Evolutionary conservation across 30 jellyfish, hydroid and myxozoan genomes (phyloP), one percentile per base, ranked within the genome.

Genomic region (Pseudorhiza aurosa): DNA sequence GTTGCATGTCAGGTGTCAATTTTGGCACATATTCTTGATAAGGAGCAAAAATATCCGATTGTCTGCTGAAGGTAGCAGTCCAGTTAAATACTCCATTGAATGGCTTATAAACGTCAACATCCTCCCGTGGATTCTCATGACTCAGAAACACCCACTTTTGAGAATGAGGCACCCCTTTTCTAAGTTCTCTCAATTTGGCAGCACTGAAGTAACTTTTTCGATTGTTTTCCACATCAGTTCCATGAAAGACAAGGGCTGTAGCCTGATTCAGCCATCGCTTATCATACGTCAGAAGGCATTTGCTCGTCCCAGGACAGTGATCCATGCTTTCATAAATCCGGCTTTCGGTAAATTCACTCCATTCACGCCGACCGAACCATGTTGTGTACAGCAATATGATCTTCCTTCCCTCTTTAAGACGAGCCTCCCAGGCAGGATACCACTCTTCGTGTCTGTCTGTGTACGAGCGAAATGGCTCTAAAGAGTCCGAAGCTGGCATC

Each of bases 111-210:
- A 70, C n/a, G 8, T 43, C 28, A 0, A 18, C 17, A 49, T 47
- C 64, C 12, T 73, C n/a, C 28, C 24, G 43, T 9, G 99, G 99
- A 29, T 87, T 81, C 51, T 94, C 97, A 58, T 94, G 99, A 67
- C 90, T 87, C 58, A 96, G 75, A 83, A 87, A 94, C 5, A 94
- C 26, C 99, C 99, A 94, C 36, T 96, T 63, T 59, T 87, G 97
- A 35, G 63, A 4, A 8, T 50, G 21, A 0, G 97, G 96, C 27
- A 89, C 71, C 14, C 32, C 22, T 25, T 30, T 33, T 24, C 83
- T 39, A 55, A 82, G 8, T 10, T 72, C 71, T 35, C 58, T 82
- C 25, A 94, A 79, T 32, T 31, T 59, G 15, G 17, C 9, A 3
- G 96, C 72, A 27, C 95, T 70, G 37, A 31, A 85, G 44, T 71